These are phyloP conservation scores for Seriola dumerili DNA, from an alignment of 2,113 vertebrate species.

Conservation along the genomic window DNA sequence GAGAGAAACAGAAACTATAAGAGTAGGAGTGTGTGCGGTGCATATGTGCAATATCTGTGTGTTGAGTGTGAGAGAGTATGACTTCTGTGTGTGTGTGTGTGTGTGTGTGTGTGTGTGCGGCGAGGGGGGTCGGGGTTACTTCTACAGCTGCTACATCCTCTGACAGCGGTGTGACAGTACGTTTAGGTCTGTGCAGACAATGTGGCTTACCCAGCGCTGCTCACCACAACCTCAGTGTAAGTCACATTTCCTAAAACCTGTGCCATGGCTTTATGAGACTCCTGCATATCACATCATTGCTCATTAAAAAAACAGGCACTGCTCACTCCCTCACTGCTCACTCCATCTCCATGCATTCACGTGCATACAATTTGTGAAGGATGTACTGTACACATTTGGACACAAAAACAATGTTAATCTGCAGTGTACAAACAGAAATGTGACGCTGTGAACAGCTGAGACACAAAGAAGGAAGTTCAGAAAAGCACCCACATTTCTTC, in stretches of 20 bases:
- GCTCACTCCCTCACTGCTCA: background rate
- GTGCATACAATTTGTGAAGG: background rate
- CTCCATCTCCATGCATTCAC: background rate
- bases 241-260: slow-evolving; percentile 66
- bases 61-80: slow-evolving; percentile 11
- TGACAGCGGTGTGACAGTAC: slow-evolving; percentile 71
- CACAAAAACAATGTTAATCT: slow-evolving; percentile 31
- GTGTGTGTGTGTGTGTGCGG: slow-evolving; percentile 35
- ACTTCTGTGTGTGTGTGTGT: too few relatives aligned
- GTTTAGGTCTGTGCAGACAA: slow-evolving; percentile 73
- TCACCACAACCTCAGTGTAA: slow-evolving; percentile 76
- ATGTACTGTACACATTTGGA: background rate
- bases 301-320: slow-evolving; percentile 46
- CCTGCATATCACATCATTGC: slow-evolving; percentile 14
- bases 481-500: slow-evolving; percentile 57
- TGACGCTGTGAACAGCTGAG: slow-evolving; percentile 4
- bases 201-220: slow-evolving; percentile 72
- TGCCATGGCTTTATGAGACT: slow-evolving; percentile 8
- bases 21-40: slow-evolving; percentile 41
- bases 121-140: slow-evolving; percentile 1
- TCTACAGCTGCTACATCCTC: slow-evolving; percentile 76
- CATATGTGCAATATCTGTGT: slow-evolving; percentile 46
- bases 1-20: slow-evolving; percentile 44
- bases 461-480: slow-evolving; percentile 56
- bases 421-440: background rate